Conservation (phyloP, 2,888 invertebrate genomes). For the Ametastegia equiseti region DNA sequence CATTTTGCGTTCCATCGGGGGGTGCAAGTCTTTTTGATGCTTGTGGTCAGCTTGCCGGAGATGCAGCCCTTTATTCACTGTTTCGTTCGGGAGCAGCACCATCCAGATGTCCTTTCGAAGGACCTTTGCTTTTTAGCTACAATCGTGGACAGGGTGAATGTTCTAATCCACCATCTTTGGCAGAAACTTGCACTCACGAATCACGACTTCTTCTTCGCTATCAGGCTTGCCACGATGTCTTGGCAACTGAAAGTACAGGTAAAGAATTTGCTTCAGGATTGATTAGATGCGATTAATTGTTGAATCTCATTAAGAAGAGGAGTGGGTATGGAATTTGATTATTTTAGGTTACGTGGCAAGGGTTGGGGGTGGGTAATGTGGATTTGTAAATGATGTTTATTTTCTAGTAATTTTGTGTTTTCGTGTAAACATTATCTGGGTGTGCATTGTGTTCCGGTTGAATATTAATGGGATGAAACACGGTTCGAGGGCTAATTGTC, state of each 20-base stretch:
- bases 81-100: conserved; percentile 85
- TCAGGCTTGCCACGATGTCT: conserved; percentile 89
- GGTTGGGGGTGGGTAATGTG: not conserved
- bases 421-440: not conserved
- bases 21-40: conserved; percentile 80
- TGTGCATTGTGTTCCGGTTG: conserved; percentile 5
- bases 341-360: not conserved
- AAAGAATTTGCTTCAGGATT: conserved; percentile 61
- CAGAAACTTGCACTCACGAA: conserved; percentile 91
- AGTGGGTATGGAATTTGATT: not conserved
- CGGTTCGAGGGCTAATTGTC: conserved; percentile 57
- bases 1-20: conserved; percentile 78
- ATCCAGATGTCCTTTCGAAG: conserved; percentile 88
- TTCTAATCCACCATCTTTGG: conserved; percentile 85
- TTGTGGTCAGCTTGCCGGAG: conserved; percentile 85
- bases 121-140: conserved; percentile 90
- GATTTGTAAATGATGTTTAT: not conserved
- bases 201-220: conserved; percentile 88
- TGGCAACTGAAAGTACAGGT: conserved; percentile 88
- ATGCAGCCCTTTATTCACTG: conserved; percentile 86
- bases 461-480: conserved; percentile 53
- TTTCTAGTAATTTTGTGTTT: not conserved
- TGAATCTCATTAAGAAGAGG: not conserved
- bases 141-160: conserved; percentile 87
- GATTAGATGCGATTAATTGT: not conserved